Conservation (phyloP, 2,113 vertebrate species). For the Nannobrachium achirus region DNA sequence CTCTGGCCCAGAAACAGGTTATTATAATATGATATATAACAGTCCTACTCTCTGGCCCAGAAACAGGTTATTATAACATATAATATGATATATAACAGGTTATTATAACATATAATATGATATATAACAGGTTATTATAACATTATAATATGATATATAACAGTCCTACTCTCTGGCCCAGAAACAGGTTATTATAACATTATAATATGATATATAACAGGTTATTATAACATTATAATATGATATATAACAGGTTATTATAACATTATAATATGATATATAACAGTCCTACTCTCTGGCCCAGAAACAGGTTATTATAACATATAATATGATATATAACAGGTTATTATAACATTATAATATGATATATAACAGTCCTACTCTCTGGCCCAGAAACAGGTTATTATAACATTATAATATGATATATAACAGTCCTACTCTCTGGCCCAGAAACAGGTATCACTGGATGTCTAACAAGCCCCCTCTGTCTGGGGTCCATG, state of each 20-base stretch:
- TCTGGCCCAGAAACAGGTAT: slow-evolving; percentile 68
- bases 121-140: too few relatives aligned
- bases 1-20: slow-evolving; percentile 66
- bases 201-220: too few relatives aligned
- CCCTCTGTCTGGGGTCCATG: too few relatives aligned
- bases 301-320: slow-evolving; percentile 56
- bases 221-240: too few relatives aligned
- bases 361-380: slow-evolving; percentile 68
- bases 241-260: too few relatives aligned
- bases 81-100: slow-evolving; percentile 61
- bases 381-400: slow-evolving; percentile 56
- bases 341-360: too few relatives aligned
- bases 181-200: slow-evolving; percentile 56
- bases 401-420: too few relatives aligned
- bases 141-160: slow-evolving; percentile 33
- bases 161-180: slow-evolving; percentile 63
- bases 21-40: slow-evolving; percentile 26
- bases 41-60: slow-evolving; percentile 62
- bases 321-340: slow-evolving; percentile 44
- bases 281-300: slow-evolving; percentile 62
- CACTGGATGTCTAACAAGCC: too few relatives aligned
- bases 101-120: too few relatives aligned
- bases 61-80: slow-evolving; percentile 41
- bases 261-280: too few relatives aligned
- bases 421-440: slow-evolving; percentile 54